phyloP scores from a whole-genome alignment of 2,113 vertebrate species.

The Cacatua alba region DNA sequence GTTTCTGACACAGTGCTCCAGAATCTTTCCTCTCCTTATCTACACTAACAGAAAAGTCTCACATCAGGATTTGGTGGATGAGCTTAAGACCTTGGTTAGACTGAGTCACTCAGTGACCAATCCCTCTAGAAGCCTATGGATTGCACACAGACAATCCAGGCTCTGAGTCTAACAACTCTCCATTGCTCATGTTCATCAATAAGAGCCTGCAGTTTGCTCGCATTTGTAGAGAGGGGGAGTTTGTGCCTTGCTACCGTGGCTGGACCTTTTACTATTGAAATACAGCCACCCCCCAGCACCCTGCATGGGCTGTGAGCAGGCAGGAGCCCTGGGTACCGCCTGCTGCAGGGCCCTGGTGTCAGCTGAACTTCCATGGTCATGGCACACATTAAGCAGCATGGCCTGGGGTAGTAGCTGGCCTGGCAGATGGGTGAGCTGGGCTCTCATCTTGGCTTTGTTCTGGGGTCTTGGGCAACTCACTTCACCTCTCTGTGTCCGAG shows the following conservation, averaged over 20 bases:
- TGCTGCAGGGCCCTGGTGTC: not conserved
- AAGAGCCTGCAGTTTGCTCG: not conserved
- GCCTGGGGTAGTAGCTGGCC: not conserved
- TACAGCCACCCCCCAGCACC: not conserved
- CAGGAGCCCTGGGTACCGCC: not conserved
- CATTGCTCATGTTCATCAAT: not conserved
- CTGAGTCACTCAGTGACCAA: not conserved
- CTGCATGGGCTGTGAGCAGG: not conserved
- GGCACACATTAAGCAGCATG: accelerated
- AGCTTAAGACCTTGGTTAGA: not conserved
- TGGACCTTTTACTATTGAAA: not conserved
- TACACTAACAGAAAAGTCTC: not conserved
- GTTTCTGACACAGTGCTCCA: not conserved
- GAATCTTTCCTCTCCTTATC: not conserved
- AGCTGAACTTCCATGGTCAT: accelerated
- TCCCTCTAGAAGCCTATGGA: not conserved
- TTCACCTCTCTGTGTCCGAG: slow-evolving; percentile 58
- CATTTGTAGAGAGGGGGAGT: not conserved
- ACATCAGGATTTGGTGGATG: not conserved
- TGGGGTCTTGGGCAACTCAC: not conserved
- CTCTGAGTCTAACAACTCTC: not conserved
- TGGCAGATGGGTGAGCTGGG: not conserved
- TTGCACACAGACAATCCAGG: not conserved
- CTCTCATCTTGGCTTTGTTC: slow-evolving; percentile 48
- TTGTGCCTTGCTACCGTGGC: not conserved